A percentile compares a stretch with the other conserved stretches of the same genome.
Evolutionary conservation across 1,140 invertebrate genomes (phyloP).

Genomic region (Pectinophora gossypiella): DNA sequence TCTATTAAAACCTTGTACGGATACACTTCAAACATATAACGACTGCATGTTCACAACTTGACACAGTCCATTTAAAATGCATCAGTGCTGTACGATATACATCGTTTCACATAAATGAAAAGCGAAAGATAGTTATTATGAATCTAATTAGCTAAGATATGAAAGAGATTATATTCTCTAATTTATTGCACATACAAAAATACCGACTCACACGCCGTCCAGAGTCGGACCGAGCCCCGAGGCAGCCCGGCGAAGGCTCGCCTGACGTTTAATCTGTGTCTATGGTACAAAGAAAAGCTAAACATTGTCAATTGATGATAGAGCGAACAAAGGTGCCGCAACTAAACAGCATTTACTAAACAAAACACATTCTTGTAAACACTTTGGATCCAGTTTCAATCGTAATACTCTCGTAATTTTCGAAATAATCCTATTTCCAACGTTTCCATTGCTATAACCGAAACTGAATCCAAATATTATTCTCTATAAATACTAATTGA

Average conservation of each 20-base stretch:
- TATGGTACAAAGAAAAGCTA: constrained; percentile 30
- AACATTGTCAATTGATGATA: constrained; percentile 4
- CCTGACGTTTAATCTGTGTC: constrained; percentile 28
- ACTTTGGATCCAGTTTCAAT: constrained; percentile 28
- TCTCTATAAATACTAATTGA: constrained; percentile 48
- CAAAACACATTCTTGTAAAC: constrained; percentile 27
- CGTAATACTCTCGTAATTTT: no score
- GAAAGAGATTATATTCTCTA: constrained; percentile 54
- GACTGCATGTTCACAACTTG: not conserved
- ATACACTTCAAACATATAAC: not conserved
- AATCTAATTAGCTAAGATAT: constrained; percentile 70
- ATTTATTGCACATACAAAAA: constrained; percentile 71
- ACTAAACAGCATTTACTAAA: constrained; percentile 23
- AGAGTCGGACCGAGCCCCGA: constrained; percentile 24
- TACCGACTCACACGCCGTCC: constrained; percentile 37
- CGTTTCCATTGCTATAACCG: not conserved
- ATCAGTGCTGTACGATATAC: constrained; percentile 25
- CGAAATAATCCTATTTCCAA: no score
- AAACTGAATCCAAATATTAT: constrained; percentile 34
- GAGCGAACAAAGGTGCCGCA: constrained; percentile 33
- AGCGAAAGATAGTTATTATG: constrained; percentile 43
- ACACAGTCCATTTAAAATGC: constrained; percentile 8
- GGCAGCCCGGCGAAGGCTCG: constrained; percentile 3
- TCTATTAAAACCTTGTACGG: constrained; percentile 39
- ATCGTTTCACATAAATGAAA: constrained; percentile 48